Conservation (phyloP, 2,888 invertebrate genomes). For the Netelia virgata region DNA sequence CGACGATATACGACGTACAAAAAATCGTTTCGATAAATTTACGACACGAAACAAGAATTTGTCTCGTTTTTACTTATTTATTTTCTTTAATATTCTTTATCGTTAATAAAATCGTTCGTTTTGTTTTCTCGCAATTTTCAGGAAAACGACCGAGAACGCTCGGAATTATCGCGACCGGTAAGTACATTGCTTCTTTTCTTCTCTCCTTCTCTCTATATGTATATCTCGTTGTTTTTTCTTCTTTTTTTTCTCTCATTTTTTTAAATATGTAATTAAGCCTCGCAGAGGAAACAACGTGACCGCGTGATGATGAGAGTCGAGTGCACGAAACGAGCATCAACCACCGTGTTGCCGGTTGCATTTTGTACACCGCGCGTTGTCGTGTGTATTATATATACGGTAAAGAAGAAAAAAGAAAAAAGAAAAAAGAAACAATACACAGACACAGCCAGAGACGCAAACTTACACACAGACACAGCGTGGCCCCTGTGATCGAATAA, state of each 20-base stretch:
- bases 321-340: slow-evolving; percentile 75
- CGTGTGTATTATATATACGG: background rate
- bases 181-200: slow-evolving; percentile 1
- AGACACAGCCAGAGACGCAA: background rate
- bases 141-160: background rate
- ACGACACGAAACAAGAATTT: background rate
- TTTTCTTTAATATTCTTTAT: background rate
- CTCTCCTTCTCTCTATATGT: background rate
- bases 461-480: slow-evolving; percentile 24
- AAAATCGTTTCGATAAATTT: background rate
- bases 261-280: slow-evolving; percentile 43
- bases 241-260: slow-evolving; percentile 19
- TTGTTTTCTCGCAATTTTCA: background rate
- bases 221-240: background rate
- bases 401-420: too few species aligned
- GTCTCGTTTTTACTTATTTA: slow-evolving; percentile 1
- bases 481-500: slow-evolving; percentile 79
- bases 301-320: slow-evolving; percentile 67
- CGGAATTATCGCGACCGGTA: slow-evolving; percentile 27
- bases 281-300: slow-evolving; percentile 51
- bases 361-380: slow-evolving; percentile 1
- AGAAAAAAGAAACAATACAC: background rate
- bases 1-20: background rate
- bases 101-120: background rate
- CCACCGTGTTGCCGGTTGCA: slow-evolving; percentile 46